phyloP scores from a whole-genome alignment of 2,888 invertebrate genomes.

The Diplolepis rosae region DNA sequence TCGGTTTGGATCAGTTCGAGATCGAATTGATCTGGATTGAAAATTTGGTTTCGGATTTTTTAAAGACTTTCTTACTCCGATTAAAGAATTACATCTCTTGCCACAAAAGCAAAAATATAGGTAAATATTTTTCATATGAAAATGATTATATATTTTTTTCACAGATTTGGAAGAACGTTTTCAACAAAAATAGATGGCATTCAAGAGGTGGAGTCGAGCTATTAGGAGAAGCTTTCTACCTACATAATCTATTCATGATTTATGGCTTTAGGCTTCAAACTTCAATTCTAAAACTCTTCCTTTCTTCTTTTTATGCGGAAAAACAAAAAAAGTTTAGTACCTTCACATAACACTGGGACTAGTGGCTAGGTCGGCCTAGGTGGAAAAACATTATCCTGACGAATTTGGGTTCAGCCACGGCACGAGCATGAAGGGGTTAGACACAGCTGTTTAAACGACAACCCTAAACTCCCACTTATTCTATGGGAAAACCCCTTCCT shows the following conservation, averaged over 20 bases:
- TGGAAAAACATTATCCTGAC: constrained; percentile 58
- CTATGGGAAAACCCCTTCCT: constrained; percentile 23
- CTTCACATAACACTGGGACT: not conserved
- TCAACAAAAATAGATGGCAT: too few relatives aligned
- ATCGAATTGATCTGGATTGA: too few relatives aligned
- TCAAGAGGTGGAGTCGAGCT: too few relatives aligned
- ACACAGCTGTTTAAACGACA: constrained; percentile 64
- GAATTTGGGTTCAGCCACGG: constrained; percentile 46
- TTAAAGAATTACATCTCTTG: too few relatives aligned
- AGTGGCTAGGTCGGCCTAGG: too few relatives aligned
- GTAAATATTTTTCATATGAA: too few relatives aligned
- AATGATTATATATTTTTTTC: too few relatives aligned
- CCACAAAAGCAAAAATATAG: too few relatives aligned
- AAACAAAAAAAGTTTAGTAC: not conserved
- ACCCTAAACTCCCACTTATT: constrained; percentile 47
- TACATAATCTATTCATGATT: not conserved
- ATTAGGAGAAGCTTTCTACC: not conserved
- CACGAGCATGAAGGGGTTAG: constrained; percentile 41
- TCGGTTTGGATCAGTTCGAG: too few relatives aligned
- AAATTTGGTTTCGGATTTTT: too few relatives aligned
- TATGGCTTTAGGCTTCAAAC: not conserved
- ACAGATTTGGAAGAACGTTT: too few relatives aligned
- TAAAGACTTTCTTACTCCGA: too few relatives aligned
- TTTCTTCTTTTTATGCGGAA: not conserved
- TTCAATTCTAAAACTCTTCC: not conserved